Percentiles rank a stretch among this genome's conserved stretches.
These are phyloP conservation scores for Microchrysa polita DNA, from an alignment of 2,888 invertebrate genomes.

Conservation along the genomic window DNA sequence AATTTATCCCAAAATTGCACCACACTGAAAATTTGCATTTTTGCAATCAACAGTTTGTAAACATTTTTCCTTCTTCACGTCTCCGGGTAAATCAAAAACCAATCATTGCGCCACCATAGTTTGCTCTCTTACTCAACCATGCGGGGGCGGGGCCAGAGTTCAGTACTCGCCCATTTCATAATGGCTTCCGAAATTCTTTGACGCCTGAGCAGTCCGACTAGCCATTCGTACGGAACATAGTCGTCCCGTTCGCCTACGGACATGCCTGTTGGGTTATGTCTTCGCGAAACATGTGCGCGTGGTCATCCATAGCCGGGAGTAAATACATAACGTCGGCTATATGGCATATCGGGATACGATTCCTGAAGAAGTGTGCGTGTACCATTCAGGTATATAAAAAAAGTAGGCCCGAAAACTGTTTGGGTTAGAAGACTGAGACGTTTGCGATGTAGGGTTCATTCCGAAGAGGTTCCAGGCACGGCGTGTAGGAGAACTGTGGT, in stretches of 20 bases:
- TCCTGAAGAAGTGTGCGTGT: slow-evolving; percentile 23
- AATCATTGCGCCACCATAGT: slow-evolving; percentile 23
- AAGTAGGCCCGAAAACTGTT: slow-evolving; percentile 9
- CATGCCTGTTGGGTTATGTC: slow-evolving; percentile 35
- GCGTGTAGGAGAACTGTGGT: not conserved
- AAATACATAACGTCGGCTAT: not conserved
- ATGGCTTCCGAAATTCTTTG: slow-evolving; percentile 54
- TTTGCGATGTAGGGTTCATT: not conserved
- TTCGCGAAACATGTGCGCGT: not conserved
- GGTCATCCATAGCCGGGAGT: slow-evolving; percentile 27
- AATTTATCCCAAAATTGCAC: slow-evolving; percentile 18
- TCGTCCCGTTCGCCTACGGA: slow-evolving; percentile 46
- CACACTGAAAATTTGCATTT: slow-evolving; percentile 18
- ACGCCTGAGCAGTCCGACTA: slow-evolving; percentile 52
- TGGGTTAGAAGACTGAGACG: not conserved
- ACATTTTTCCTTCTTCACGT: not conserved
- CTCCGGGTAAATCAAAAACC: slow-evolving; percentile 29
- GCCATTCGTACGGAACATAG: slow-evolving; percentile 47
- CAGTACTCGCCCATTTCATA: slow-evolving; percentile 55
- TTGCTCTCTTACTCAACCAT: not conserved
- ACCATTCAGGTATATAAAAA: slow-evolving; percentile 20
- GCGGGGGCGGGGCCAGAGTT: slow-evolving; percentile 59
- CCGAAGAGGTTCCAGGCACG: not conserved
- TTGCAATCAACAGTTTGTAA: slow-evolving; percentile 39
- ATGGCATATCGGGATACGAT: not conserved